These are phyloP conservation scores for Smithornis capensis DNA, from an alignment of 2,113 vertebrate species.

Conservation along the genomic window DNA sequence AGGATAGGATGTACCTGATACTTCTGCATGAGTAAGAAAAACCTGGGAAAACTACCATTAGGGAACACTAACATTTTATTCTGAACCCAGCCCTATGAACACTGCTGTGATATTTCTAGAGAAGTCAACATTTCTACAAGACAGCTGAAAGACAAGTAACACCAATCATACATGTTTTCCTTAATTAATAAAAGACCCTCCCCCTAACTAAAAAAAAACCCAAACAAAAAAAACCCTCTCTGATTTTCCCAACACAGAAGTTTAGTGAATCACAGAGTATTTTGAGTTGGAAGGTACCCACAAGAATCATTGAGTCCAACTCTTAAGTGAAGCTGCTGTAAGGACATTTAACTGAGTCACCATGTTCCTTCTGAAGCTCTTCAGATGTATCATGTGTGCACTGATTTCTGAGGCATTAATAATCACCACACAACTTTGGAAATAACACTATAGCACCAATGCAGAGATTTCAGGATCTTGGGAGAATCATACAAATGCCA, in stretches of 20 bases:
- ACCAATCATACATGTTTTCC: background rate
- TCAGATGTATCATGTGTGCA: background rate
- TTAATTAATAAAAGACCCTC: background rate
- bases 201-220: no score
- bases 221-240: no score
- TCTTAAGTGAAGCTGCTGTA: background rate
- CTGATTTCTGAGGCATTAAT: background rate
- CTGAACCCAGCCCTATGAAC: background rate
- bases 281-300: background rate
- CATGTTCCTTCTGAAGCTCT: background rate
- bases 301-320: background rate
- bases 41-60: background rate
- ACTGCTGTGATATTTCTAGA: background rate
- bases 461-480: accelerated
- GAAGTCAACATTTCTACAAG: background rate
- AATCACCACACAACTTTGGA: background rate
- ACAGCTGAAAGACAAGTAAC: background rate
- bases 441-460: background rate
- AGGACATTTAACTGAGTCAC: background rate
- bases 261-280: background rate
- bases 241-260: background rate
- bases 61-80: background rate
- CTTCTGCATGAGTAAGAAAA: background rate
- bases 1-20: background rate
- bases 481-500: background rate